Percentiles rank a stretch among this genome's conserved stretches.
Evolutionary conservation across 2,888 invertebrate species (phyloP).

Genomic region (Microctonus brassicae): DNA sequence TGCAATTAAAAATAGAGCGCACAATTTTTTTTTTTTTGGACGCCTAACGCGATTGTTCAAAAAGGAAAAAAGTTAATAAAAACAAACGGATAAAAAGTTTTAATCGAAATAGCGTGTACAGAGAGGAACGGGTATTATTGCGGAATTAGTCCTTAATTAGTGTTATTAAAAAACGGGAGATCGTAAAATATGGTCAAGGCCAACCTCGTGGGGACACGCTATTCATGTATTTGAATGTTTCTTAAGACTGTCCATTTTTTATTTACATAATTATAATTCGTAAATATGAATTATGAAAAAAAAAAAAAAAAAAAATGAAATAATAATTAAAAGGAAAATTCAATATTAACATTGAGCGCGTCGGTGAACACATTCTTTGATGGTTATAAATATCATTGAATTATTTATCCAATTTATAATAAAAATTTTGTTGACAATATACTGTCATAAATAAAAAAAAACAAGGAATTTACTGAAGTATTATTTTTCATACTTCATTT

Average conservation of each 20-base stretch:
- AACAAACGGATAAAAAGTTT: not conserved
- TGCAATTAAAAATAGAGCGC: not conserved
- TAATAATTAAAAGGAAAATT: not conserved
- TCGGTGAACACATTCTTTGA: not conserved
- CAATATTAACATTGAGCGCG: not conserved
- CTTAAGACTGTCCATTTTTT: constrained; percentile 24
- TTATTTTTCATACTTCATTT: constrained; percentile 24
- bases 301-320: not conserved
- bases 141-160: constrained; percentile 23
- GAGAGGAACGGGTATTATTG: constrained; percentile 9
- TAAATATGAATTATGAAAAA: not conserved
- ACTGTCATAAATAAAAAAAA: not conserved
- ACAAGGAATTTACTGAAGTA: constrained; percentile 8
- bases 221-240: constrained; percentile 20
- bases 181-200: constrained; percentile 5
- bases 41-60: not conserved
- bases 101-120: constrained; percentile 11
- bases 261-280: not conserved
- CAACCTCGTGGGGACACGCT: constrained; percentile 14
- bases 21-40: not conserved
- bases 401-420: constrained; percentile 7
- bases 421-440: not conserved
- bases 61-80: not conserved
- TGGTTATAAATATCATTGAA: not conserved
- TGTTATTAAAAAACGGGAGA: constrained; percentile 12